These are phyloP conservation scores for Cancer borealis DNA, from an alignment of 2,888 invertebrate genomes.

Conservation along the genomic window DNA sequence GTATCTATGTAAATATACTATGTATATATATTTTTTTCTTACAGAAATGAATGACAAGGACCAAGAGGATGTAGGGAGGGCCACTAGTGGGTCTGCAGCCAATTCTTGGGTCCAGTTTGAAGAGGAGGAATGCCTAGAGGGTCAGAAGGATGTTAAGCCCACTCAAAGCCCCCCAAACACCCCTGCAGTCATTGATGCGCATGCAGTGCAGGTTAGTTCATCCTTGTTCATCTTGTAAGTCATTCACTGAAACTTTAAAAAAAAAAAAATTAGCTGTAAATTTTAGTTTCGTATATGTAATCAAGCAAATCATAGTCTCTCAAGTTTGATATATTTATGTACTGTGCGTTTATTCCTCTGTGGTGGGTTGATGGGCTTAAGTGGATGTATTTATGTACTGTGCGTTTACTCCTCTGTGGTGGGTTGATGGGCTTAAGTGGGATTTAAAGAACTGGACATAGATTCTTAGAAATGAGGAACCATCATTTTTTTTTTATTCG, in stretches of 20 bases:
- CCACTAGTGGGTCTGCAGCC: neutral
- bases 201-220: constrained; percentile 64
- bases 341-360: neutral
- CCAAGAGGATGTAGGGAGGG: constrained; percentile 24
- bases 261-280: neutral
- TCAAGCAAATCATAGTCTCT: neutral
- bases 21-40: neutral
- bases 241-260: neutral
- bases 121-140: constrained; percentile 57
- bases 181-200: constrained; percentile 76
- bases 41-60: constrained; percentile 25
- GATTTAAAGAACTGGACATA: no score
- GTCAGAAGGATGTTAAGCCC: neutral
- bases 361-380: no score
- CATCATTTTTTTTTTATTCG: no score
- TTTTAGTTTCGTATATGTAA: neutral
- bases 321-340: neutral
- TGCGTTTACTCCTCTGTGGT: neutral
- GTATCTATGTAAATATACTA: neutral
- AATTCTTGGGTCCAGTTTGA: constrained; percentile 75
- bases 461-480: no score
- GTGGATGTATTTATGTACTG: neutral
- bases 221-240: neutral
- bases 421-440: no score
- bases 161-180: constrained; percentile 49